phyloP scores from a whole-genome alignment of 2,113 vertebrate species.

The Corythaeola cristata region DNA sequence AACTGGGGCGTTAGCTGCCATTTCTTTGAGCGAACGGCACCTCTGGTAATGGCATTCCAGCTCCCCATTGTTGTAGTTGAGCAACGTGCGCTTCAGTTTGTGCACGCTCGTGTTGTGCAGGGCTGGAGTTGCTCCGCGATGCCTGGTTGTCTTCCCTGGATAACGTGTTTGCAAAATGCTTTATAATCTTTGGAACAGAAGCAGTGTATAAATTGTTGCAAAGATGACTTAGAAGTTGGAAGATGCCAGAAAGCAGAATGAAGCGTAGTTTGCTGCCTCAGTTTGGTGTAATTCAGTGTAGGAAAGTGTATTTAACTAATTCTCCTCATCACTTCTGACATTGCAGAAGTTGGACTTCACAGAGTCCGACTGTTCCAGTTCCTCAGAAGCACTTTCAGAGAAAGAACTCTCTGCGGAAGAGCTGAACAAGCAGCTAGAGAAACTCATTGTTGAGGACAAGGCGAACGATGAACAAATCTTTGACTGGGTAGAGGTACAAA shows the following conservation, averaged over 20 bases:
- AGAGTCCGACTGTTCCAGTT: constrained; percentile 80
- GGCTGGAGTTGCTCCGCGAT: neutral
- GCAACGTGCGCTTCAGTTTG: neutral
- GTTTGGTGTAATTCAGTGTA: neutral
- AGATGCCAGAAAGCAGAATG: neutral
- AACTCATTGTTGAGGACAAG: constrained; percentile 91
- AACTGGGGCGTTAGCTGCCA: neutral
- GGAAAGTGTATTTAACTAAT: neutral
- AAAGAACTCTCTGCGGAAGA: constrained; percentile 86
- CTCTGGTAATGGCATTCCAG: neutral
- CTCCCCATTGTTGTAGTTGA: neutral
- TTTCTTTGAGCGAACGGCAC: neutral
- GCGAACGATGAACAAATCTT: constrained; percentile 96
- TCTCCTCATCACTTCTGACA: neutral
- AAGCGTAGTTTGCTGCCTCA: neutral
- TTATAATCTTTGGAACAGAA: neutral
- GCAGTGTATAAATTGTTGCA: neutral
- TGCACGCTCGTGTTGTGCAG: neutral
- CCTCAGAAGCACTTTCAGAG: constrained; percentile 82
- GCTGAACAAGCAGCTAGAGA: constrained; percentile 87
- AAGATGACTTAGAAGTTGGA: neutral
- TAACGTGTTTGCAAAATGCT: neutral
- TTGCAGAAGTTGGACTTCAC: constrained; percentile 93
- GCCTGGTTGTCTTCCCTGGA: neutral
- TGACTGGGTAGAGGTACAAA: constrained; percentile 96